phyloP scores from a whole-genome alignment of 2,888 invertebrate genomes.

The Pristionchus arcanus region DNA sequence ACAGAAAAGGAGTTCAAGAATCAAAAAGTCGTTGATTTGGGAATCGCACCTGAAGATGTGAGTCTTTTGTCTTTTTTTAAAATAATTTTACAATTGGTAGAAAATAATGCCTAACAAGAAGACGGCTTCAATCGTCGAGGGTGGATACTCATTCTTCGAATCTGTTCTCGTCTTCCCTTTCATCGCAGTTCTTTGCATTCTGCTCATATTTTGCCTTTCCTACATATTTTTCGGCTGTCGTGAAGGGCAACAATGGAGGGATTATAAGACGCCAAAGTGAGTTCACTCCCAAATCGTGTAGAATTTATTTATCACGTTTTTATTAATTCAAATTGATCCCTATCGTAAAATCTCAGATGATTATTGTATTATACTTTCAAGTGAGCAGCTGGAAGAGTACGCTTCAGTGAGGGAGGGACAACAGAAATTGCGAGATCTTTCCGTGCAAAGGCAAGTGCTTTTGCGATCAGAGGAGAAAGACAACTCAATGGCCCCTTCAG shows the following conservation, averaged over 20 bases:
- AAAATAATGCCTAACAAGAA: constrained; percentile 1
- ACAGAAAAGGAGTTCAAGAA: constrained; percentile 50
- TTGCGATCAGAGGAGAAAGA: constrained; percentile 68
- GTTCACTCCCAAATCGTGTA: background rate
- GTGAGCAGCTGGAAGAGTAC: constrained; percentile 78
- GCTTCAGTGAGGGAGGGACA: constrained; percentile 77
- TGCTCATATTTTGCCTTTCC: constrained; percentile 73
- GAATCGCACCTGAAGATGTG: constrained; percentile 34
- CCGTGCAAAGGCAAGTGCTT: constrained; percentile 77
- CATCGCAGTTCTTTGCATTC: constrained; percentile 73
- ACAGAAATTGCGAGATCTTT: constrained; percentile 76
- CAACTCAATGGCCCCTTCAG: constrained; percentile 55
- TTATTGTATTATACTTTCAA: constrained; percentile 59
- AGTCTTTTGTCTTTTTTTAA: background rate
- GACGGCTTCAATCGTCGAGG: background rate
- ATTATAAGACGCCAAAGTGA: constrained; percentile 79
- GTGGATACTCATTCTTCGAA: constrained; percentile 69
- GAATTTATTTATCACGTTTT: no score
- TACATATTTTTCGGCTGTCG: constrained; percentile 78
- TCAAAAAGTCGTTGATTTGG: constrained; percentile 40
- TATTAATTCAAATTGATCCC: no score
- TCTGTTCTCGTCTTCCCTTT: constrained; percentile 68
- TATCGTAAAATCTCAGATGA: no score
- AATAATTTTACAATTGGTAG: background rate
- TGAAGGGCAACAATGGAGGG: constrained; percentile 79